phyloP scores from a whole-genome alignment of 2,113 vertebrate species.

The Meles meles region DNA sequence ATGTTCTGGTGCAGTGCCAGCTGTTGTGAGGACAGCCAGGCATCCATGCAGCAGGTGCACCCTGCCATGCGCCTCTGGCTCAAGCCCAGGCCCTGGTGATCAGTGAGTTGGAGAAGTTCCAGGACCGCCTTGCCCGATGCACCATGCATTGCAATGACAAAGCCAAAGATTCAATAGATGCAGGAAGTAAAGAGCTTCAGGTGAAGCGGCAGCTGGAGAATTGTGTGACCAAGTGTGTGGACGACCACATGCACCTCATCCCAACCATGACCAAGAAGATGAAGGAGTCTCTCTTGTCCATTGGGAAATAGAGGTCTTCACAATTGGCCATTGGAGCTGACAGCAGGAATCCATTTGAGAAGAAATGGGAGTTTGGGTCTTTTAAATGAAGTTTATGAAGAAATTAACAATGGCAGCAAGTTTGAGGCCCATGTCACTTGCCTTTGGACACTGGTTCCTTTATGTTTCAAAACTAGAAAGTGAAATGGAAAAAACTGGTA shows the following conservation, averaged over 20 bases:
- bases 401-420: slow-evolving; percentile 13
- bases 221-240: slow-evolving; percentile 90
- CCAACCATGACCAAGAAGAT: slow-evolving; percentile 91
- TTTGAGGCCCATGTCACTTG: slow-evolving; percentile 16
- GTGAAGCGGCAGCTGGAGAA: slow-evolving; percentile 86
- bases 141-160: slow-evolving; percentile 93
- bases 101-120: too few relatives aligned
- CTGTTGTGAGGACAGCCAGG: too few relatives aligned
- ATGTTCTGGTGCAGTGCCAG: too few relatives aligned
- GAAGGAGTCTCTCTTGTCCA: slow-evolving; percentile 87
- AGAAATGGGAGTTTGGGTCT: slow-evolving; percentile 21
- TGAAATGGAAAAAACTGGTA: slow-evolving; percentile 41
- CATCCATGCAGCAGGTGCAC: too few relatives aligned
- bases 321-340: neutral
- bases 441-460: slow-evolving; percentile 29
- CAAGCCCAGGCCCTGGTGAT: too few relatives aligned
- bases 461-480: slow-evolving; percentile 8
- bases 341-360: neutral
- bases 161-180: slow-evolving; percentile 89
- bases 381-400: slow-evolving; percentile 42
- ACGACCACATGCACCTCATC: slow-evolving; percentile 90
- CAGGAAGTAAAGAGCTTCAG: slow-evolving; percentile 83
- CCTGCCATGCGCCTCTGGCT: too few relatives aligned
- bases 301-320: slow-evolving; percentile 80
- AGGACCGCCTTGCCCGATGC: slow-evolving; percentile 92